phyloP scores from a whole-genome alignment of 2,888 invertebrate genomes.

The Heliconius aoede region DNA sequence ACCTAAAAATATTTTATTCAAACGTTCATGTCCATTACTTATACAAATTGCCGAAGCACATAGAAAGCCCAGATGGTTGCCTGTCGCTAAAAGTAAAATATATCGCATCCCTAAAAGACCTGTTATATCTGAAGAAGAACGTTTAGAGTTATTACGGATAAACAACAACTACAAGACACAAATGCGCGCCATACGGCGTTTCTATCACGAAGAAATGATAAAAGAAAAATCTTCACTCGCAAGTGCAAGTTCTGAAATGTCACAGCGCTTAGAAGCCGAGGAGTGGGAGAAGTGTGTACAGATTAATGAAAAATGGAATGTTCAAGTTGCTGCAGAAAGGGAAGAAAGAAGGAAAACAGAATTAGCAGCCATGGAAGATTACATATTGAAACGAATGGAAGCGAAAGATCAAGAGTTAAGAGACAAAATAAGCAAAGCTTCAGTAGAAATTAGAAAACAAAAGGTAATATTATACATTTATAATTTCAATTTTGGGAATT shows the following conservation, averaged over 20 bases:
- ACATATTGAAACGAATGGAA: slow-evolving; percentile 74
- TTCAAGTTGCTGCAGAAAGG: slow-evolving; percentile 83
- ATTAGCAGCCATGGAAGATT: slow-evolving; percentile 74
- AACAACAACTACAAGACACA: slow-evolving; percentile 88
- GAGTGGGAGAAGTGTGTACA: slow-evolving; percentile 85
- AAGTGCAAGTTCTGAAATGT: slow-evolving; percentile 81
- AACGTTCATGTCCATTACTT: slow-evolving; percentile 65
- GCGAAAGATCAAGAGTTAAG: slow-evolving; percentile 64
- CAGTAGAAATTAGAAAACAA: slow-evolving; percentile 75
- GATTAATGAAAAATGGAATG: slow-evolving; percentile 89
- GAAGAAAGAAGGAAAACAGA: slow-evolving; percentile 82
- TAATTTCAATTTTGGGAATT: not conserved
- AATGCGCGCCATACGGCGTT: slow-evolving; percentile 82
- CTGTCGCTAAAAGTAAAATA: slow-evolving; percentile 90
- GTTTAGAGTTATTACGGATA: slow-evolving; percentile 85
- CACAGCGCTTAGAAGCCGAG: slow-evolving; percentile 83
- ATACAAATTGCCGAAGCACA: slow-evolving; percentile 71
- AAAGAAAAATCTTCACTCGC: slow-evolving; percentile 78
- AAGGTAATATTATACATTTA: slow-evolving; percentile 58
- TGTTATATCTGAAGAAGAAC: slow-evolving; percentile 85
- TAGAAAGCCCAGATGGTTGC: slow-evolving; percentile 91
- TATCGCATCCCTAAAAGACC: slow-evolving; percentile 87
- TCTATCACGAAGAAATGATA: slow-evolving; percentile 80
- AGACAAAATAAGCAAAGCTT: slow-evolving; percentile 70
- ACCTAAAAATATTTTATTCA: slow-evolving; percentile 59